Evolutionary conservation across 1,140 invertebrate species (phyloP).

Genomic region (Parapsyche elsis): DNA sequence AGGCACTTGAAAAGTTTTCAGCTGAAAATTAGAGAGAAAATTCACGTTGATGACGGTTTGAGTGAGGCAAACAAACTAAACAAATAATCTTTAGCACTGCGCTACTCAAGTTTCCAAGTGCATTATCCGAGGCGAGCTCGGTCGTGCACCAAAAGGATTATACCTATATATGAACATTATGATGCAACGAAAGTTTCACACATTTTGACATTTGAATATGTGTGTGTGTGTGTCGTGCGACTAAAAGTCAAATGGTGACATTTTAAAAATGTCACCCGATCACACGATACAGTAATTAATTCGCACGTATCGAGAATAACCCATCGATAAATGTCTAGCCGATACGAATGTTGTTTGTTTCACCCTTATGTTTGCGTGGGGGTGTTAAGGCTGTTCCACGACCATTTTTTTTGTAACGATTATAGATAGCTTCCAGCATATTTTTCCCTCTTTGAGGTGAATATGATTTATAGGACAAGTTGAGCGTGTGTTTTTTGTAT

Average conservation of each 20-base stretch:
- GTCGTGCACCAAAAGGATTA: too few species aligned
- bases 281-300: slow-evolving; percentile 22
- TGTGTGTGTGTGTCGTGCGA: neutral
- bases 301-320: neutral
- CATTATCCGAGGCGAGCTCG: too few species aligned
- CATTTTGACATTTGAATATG: neutral
- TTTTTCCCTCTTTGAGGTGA: neutral
- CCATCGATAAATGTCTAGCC: neutral
- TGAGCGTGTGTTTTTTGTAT: slow-evolving; percentile 18
- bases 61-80: slow-evolving; percentile 14
- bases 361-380: neutral
- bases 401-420: neutral
- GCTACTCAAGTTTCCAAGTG: too few species aligned
- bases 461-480: slow-evolving; percentile 21
- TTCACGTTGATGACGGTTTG: slow-evolving; percentile 16
- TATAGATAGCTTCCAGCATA: neutral
- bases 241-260: slow-evolving; percentile 8
- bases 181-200: too few species aligned
- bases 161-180: too few species aligned
- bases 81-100: neutral
- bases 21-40: slow-evolving; percentile 26
- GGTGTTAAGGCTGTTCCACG: neutral
- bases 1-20: neutral
- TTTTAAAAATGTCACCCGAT: slow-evolving; percentile 14
- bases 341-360: slow-evolving; percentile 18